Evolutionary conservation across 2,797 vertebrate species (phyloP).

Genomic region (Phyllotis vaccarum): DNA sequence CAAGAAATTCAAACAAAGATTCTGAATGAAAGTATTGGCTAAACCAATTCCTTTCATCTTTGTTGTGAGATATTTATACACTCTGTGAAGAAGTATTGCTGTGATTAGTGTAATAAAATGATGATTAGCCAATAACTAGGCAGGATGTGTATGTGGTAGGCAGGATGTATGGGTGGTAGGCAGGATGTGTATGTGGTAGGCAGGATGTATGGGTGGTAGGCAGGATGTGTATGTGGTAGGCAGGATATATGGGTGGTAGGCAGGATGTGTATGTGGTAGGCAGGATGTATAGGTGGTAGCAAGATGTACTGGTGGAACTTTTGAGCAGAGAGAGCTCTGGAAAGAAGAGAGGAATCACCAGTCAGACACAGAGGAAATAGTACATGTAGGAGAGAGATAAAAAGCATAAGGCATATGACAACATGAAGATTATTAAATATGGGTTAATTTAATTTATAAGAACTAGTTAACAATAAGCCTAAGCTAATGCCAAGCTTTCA

Average conservation of each 20-base stretch:
- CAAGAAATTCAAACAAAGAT: constrained; percentile 42
- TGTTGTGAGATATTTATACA: neutral
- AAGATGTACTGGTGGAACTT: no score
- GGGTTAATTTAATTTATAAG: neutral
- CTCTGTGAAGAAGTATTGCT: neutral
- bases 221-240: no score
- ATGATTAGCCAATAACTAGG: neutral
- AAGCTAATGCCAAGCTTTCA: neutral
- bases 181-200: no score
- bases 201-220: no score
- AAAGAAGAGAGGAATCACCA: neutral
- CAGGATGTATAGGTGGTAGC: no score
- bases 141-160: neutral
- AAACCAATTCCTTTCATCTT: neutral
- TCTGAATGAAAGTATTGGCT: neutral
- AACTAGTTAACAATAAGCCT: no score
- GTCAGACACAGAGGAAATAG: neutral
- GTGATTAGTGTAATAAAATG: neutral
- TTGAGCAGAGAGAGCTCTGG: neutral
- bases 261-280: no score
- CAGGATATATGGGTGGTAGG: no score
- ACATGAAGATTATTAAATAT: neutral
- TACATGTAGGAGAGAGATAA: neutral
- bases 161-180: no score
- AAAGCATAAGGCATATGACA: neutral